Conservation (phyloP, 2,797 vertebrate genomes). For the Sebastes cheni region DNA sequence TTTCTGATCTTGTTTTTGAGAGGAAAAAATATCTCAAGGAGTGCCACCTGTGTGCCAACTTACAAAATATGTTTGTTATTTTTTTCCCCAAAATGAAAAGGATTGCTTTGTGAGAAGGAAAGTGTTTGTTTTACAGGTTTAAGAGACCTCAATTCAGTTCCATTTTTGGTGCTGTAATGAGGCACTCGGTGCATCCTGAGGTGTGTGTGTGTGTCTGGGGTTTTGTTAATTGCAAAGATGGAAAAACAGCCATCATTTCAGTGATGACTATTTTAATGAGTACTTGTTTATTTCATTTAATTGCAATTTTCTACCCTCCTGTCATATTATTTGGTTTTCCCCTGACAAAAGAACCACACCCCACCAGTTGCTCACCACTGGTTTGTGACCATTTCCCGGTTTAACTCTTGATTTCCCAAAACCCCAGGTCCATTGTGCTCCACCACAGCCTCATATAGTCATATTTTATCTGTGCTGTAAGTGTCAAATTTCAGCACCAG, state of each 20-base stretch:
- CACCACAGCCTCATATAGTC: background rate
- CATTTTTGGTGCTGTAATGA: background rate
- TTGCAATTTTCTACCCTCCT: background rate
- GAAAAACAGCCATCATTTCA: background rate
- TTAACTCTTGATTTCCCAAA: slow-evolving; percentile 40
- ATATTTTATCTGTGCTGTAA: background rate
- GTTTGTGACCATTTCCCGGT: slow-evolving; percentile 38
- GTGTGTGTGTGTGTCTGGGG: background rate
- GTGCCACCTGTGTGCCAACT: slow-evolving; percentile 76
- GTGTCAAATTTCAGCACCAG: background rate
- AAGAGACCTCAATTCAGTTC: background rate
- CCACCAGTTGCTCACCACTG: slow-evolving; percentile 43
- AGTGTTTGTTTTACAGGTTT: slow-evolving; percentile 17
- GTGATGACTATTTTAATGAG: background rate
- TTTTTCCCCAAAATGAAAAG: slow-evolving; percentile 16
- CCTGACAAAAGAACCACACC: slow-evolving; percentile 59
- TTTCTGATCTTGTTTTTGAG: slow-evolving; percentile 78
- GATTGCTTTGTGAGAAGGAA: background rate
- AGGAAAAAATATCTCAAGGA: slow-evolving; percentile 69
- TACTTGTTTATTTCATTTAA: background rate
- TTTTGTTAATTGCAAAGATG: slow-evolving; percentile 1
- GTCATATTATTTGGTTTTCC: slow-evolving; percentile 4
- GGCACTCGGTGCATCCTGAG: background rate
- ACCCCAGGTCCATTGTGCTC: background rate
- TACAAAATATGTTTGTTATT: slow-evolving; percentile 42